Percentiles rank a stretch among this genome's conserved stretches.
Evolutionary conservation across 2,797 vertebrate genomes (phyloP).

Genomic region (Acrocephalus scirpaceus): DNA sequence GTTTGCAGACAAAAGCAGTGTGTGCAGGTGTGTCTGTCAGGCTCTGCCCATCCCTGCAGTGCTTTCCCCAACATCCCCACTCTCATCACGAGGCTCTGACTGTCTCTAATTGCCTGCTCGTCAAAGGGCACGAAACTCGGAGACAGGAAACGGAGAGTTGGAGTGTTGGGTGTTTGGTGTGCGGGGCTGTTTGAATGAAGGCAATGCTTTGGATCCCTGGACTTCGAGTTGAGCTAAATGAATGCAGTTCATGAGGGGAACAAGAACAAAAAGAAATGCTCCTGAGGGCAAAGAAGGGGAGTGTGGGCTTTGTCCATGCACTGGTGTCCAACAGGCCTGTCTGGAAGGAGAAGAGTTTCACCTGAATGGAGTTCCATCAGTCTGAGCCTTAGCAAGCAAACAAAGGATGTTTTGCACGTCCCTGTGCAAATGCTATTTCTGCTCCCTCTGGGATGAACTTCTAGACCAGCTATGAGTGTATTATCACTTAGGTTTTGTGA

Average conservation of each 20-base stretch:
- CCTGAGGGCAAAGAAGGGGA: background rate
- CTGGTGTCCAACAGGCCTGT: background rate
- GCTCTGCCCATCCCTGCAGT: background rate
- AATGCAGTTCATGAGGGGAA: background rate
- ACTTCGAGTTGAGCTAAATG: background rate
- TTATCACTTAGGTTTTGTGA: fast-evolving
- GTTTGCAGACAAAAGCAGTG: fast-evolving
- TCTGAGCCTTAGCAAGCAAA: background rate
- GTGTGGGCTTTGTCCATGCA: fast-evolving
- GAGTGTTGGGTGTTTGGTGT: background rate
- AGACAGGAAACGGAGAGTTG: background rate
- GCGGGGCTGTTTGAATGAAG: background rate
- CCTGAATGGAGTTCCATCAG: fast-evolving
- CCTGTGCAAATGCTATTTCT: background rate
- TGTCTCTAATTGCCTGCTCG: fast-evolving
- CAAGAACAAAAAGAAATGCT: background rate
- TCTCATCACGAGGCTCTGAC: background rate
- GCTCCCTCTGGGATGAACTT: background rate
- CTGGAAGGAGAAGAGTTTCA: background rate
- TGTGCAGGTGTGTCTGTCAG: background rate
- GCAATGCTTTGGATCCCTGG: background rate
- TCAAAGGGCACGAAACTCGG: background rate
- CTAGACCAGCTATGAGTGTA: background rate
- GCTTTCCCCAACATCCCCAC: no score
- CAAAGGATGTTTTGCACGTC: background rate